Conservation (phyloP, 2,113 vertebrate genomes). For the Recurvirostra avosetta region DNA sequence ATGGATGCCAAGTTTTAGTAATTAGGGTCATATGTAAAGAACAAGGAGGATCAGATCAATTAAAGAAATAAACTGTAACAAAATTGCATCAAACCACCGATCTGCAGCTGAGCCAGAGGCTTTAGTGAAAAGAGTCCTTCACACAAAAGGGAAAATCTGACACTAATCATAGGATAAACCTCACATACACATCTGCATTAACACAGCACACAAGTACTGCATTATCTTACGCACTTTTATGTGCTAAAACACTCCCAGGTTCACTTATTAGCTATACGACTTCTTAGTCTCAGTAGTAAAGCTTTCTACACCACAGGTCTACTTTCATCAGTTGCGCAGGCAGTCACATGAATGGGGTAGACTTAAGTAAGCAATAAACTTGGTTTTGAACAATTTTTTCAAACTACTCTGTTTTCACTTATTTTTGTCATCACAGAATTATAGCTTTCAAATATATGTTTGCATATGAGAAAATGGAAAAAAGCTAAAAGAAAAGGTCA, state of each 20-base stretch:
- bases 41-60: slow-evolving; percentile 35
- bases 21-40: neutral
- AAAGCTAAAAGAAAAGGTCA: slow-evolving; percentile 60
- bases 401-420: neutral
- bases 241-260: neutral
- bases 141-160: slow-evolving; percentile 14
- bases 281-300: neutral
- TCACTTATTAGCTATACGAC: neutral
- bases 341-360: neutral
- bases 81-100: slow-evolving; percentile 7
- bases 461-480: slow-evolving; percentile 22
- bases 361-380: neutral
- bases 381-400: neutral
- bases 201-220: neutral
- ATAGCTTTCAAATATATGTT: slow-evolving; percentile 34
- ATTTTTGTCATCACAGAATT: neutral
- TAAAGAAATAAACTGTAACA: slow-evolving; percentile 45
- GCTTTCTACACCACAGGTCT: neutral
- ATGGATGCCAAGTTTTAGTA: slow-evolving; percentile 23
- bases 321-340: neutral
- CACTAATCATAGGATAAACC: slow-evolving; percentile 1
- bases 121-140: neutral
- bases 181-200: neutral
- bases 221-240: neutral
- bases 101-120: slow-evolving; percentile 23